A percentile compares a stretch with the other conserved stretches of the same genome.
phyloP scores from a whole-genome alignment of 2,888 invertebrate genomes.

The Xestia rhomboidea region DNA sequence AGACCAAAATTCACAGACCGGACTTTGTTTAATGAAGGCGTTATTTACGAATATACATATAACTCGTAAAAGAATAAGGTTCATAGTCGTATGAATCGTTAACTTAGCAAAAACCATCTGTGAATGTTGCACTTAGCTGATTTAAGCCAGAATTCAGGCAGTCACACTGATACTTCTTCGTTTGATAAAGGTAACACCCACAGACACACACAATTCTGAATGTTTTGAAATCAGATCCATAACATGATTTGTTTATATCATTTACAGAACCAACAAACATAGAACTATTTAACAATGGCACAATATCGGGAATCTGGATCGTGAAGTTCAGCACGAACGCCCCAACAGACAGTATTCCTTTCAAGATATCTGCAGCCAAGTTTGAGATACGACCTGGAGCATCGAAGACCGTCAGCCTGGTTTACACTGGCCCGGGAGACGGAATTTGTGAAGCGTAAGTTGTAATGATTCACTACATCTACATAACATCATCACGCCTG shows the following conservation, averaged over 20 bases:
- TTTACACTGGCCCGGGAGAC: constrained; percentile 79
- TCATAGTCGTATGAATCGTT: background rate
- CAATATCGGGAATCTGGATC: constrained; percentile 80
- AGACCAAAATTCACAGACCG: background rate
- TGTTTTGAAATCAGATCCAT: background rate
- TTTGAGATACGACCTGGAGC: constrained; percentile 79
- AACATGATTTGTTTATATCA: background rate
- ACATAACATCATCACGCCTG: background rate
- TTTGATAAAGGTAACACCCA: background rate
- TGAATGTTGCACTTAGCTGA: background rate
- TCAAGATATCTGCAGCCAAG: constrained; percentile 77
- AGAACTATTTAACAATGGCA: constrained; percentile 78
- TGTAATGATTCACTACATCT: background rate
- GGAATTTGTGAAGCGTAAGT: constrained; percentile 78
- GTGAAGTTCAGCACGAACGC: constrained; percentile 73
- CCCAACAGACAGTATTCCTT: constrained; percentile 71
- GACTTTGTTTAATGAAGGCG: background rate
- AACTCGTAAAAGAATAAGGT: background rate
- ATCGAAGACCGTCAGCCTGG: constrained; percentile 70
- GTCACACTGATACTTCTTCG: background rate
- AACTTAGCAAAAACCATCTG: background rate
- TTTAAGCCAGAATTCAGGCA: background rate
- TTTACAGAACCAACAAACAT: constrained; percentile 80
- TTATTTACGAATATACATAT: background rate
- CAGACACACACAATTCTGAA: too few relatives aligned